These are phyloP conservation scores for Frankliniella fusca DNA, from an alignment of 2,888 invertebrate species.

Conservation along the genomic window DNA sequence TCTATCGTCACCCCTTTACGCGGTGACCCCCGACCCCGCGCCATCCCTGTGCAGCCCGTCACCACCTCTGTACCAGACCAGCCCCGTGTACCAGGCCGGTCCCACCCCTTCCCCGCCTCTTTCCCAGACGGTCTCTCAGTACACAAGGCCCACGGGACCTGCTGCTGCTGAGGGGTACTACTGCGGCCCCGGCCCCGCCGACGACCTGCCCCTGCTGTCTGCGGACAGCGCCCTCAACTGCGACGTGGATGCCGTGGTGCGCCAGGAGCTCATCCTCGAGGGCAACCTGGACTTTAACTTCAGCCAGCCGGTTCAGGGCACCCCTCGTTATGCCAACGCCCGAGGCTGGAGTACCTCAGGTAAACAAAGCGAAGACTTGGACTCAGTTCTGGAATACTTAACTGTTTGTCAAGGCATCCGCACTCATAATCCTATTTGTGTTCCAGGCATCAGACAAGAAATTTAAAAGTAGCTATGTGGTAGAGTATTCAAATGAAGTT, in stretches of 20 bases:
- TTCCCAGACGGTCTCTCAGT: too few species aligned
- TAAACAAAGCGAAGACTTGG: too few species aligned
- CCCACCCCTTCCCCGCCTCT: not conserved
- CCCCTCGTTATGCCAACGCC: too few species aligned
- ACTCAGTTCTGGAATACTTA: too few species aligned
- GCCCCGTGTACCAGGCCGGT: not conserved
- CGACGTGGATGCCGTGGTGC: constrained; percentile 7
- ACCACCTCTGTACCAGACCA: not conserved
- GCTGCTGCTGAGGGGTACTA: not conserved
- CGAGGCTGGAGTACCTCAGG: too few species aligned
- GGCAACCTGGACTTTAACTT: constrained; percentile 7
- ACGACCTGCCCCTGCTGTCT: not conserved
- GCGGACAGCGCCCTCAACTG: not conserved
- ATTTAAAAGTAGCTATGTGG: too few species aligned
- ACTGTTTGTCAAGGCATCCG: too few species aligned
- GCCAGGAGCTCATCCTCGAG: not conserved
- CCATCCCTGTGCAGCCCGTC: not conserved
- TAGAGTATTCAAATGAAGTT: too few species aligned
- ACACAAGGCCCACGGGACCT: too few species aligned
- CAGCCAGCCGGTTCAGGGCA: not conserved
- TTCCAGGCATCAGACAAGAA: too few species aligned
- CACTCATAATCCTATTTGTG: too few species aligned
- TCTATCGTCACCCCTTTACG: not conserved
- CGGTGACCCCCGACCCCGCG: not conserved
- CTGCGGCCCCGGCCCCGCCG: not conserved